A percentile compares a stretch with the other conserved stretches of the same genome.
Conservation (phyloP, 2,797 vertebrate species). For the Nasua narica region DNA sequence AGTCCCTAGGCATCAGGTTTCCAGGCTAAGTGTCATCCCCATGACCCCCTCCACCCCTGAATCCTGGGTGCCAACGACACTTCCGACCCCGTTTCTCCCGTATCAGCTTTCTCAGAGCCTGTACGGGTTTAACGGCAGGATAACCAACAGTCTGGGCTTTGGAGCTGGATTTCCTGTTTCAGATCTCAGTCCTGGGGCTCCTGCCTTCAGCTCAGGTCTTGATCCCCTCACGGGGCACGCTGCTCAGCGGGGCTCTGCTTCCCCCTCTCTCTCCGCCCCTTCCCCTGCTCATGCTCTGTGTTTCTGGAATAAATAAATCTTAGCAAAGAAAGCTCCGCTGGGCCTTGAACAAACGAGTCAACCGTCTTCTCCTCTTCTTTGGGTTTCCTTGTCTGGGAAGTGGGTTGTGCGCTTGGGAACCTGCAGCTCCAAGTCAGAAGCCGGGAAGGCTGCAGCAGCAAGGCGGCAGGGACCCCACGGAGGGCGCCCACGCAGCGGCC, state of each 20-base stretch:
- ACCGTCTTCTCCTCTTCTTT: neutral
- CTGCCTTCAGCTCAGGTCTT: neutral
- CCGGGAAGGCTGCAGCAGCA: neutral
- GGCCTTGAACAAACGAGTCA: neutral
- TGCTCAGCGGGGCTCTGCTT: neutral
- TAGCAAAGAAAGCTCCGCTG: neutral
- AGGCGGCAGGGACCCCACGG: accelerated
- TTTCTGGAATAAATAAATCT: neutral
- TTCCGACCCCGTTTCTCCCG: no score
- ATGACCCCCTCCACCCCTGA: neutral
- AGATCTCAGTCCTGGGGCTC: neutral
- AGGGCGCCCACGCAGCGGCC: no score
- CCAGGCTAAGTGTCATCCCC: neutral
- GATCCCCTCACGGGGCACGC: neutral
- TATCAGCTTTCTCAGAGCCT: neutral
- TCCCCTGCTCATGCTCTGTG: neutral
- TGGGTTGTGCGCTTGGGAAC: neutral
- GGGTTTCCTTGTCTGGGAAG: neutral
- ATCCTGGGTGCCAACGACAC: no score
- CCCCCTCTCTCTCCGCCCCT: neutral
- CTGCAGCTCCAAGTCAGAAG: neutral
- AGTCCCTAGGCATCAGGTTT: neutral
- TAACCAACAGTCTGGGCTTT: neutral
- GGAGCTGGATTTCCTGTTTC: neutral
- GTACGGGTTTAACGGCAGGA: no score